phyloP scores from a whole-genome alignment of 2,113 vertebrate species.

The Hemiprocne comata region DNA sequence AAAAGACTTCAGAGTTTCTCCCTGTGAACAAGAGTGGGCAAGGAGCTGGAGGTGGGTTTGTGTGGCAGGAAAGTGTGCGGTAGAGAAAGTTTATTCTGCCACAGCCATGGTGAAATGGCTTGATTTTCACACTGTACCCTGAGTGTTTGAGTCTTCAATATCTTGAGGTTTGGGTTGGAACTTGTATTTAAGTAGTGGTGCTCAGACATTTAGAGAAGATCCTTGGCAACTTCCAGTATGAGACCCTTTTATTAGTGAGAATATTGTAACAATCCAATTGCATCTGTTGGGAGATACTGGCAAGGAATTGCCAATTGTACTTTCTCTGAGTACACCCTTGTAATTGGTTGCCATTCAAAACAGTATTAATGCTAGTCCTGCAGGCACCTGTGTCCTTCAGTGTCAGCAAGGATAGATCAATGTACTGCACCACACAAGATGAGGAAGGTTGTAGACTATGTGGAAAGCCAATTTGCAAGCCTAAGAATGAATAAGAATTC shows the following conservation, averaged over 20 bases:
- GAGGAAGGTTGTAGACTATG: neutral
- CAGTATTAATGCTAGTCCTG: neutral
- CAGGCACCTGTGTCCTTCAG: neutral
- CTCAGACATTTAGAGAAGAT: neutral
- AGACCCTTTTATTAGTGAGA: neutral
- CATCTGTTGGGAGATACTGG: neutral
- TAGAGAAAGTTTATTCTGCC: neutral
- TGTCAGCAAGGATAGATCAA: neutral
- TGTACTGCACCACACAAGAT: neutral
- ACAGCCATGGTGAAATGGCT: neutral
- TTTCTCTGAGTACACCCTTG: neutral
- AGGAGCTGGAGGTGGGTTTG: neutral
- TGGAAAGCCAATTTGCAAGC: neutral
- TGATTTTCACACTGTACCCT: neutral
- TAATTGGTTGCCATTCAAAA: slow-evolving; percentile 4
- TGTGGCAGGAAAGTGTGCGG: neutral
- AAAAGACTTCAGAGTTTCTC: neutral
- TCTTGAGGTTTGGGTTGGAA: neutral
- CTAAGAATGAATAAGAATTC: neutral
- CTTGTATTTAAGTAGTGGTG: neutral
- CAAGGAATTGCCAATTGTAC: neutral
- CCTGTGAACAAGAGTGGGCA: neutral
- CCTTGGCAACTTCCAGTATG: neutral
- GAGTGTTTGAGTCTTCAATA: neutral
- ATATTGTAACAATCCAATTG: neutral